Base-by-base conservation (phyloP, 2,113 vertebrate genomes). In the Nicator chloris region DNA sequence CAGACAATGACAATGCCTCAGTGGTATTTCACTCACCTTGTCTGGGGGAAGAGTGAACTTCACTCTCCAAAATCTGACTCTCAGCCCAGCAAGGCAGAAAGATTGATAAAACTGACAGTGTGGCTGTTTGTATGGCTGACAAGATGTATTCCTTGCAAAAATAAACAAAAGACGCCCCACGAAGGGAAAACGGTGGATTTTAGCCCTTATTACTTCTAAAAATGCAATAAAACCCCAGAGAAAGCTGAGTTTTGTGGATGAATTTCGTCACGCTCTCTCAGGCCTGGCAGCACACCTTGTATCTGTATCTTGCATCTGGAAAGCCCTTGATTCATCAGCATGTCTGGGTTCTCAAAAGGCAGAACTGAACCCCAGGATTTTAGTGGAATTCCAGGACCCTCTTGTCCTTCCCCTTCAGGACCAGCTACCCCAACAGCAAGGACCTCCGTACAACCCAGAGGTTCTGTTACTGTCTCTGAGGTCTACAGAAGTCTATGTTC, bases 1-100 rank as follows among this genome's bases (percentile, higher is more conserved):
- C 65, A 14, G 45, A 31, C 17, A 12, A n/a, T n/a, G n/a, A n/a
- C n/a, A n/a, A n/a, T n/a, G n/a, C 23, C 51, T 65, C 4, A 0
- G 5, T 0, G 3, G 22, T 12, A 28, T 40, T 86, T 87, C n/a
- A 1, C 23, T 63, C 42, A n/a, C 26, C 28, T 44, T 2, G 0
- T 27, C 20, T 6, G 15, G 14, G 59, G 20, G 26, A 75, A 76
- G 44, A 49, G 33, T 31, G 33, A 80, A 68, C 37, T 77, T n/a
- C 8, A 1, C 60, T 56, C 33, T 47, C 63, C 44, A 63, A 64
- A 85, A 88, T 4, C 21, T 35, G 15, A 8, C 45, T 22, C 13
- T 3, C 27, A 68, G 15, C 18, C 44, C 44, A 65, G 49, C 40
- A 33, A 68, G 47, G 47, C 26, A 60, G 49, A 9, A 59, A 35